Evolutionary conservation across 2,113 vertebrate genomes (phyloP).

Genomic region (Boleophthalmus pectinirostris): DNA sequence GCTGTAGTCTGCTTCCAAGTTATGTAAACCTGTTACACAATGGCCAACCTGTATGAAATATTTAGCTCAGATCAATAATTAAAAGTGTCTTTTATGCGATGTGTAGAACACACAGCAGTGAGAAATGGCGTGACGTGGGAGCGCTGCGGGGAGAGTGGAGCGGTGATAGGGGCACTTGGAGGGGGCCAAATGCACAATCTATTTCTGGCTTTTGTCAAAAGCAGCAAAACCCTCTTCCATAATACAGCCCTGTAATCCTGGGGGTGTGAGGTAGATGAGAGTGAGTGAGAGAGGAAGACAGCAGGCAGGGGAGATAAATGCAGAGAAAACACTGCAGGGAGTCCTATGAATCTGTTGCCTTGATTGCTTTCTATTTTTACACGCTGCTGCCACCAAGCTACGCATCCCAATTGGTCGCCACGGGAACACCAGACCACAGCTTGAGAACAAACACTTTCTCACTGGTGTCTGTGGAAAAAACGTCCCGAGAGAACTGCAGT

Average conservation of each 20-base stretch:
- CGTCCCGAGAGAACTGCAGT: slow-evolving; percentile 26
- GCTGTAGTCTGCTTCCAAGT: slow-evolving; percentile 45
- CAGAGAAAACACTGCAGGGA: slow-evolving; percentile 76
- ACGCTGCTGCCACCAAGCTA: slow-evolving; percentile 70
- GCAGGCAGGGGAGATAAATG: slow-evolving; percentile 69
- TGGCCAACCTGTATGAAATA: slow-evolving; percentile 59
- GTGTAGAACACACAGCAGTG: slow-evolving; percentile 40
- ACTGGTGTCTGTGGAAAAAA: slow-evolving; percentile 52
- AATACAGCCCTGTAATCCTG: slow-evolving; percentile 74
- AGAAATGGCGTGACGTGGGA: slow-evolving; percentile 47
- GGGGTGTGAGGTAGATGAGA: slow-evolving; percentile 72
- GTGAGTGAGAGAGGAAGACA: slow-evolving; percentile 65
- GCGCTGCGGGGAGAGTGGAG: slow-evolving; percentile 29
- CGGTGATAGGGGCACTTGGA: slow-evolving; percentile 48
- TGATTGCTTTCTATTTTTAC: slow-evolving; percentile 86
- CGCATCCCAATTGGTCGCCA: slow-evolving; percentile 79
- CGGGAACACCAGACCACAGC: slow-evolving; percentile 74
- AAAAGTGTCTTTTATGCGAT: slow-evolving; percentile 32
- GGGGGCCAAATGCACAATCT: slow-evolving; percentile 66
- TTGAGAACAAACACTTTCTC: slow-evolving; percentile 66
- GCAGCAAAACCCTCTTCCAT: slow-evolving; percentile 65
- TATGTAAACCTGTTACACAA: slow-evolving; percentile 71
- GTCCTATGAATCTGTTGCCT: slow-evolving; percentile 75
- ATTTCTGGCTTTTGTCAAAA: slow-evolving; percentile 71
- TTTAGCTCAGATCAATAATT: slow-evolving; percentile 66